Percentiles rank a stretch among this genome's conserved stretches.
These are phyloP conservation scores for Corvus cornix DNA, from an alignment of 2,113 vertebrate species.

Conservation along the genomic window DNA sequence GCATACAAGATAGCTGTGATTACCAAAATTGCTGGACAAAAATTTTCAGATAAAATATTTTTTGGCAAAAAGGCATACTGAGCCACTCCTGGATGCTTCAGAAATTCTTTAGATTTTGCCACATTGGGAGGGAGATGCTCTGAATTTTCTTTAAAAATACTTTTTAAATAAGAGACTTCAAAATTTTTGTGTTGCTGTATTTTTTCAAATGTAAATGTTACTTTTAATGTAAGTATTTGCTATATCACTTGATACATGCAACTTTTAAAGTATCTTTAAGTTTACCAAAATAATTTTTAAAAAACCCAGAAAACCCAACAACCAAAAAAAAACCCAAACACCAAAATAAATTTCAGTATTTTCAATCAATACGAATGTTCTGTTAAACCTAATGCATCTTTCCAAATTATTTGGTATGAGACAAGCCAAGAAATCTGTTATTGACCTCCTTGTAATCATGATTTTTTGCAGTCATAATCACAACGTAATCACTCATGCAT, in stretches of 20 bases:
- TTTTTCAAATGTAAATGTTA: neutral
- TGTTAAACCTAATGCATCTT: neutral
- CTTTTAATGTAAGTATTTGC: neutral
- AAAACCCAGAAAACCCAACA: neutral
- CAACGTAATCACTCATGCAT: neutral
- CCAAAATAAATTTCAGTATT: neutral
- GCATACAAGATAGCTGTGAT: neutral
- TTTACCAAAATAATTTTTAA: neutral
- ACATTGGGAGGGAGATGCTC: fast-evolving
- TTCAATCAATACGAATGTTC: neutral
- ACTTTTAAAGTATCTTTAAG: neutral
- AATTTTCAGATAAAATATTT: neutral
- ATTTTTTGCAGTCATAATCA: neutral
- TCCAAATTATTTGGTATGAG: neutral
- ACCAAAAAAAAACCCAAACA: neutral
- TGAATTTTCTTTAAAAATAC: neutral
- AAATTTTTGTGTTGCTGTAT: neutral
- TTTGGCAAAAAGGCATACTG: neutral
- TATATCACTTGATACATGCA: neutral
- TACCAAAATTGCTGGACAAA: neutral
- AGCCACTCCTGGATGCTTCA: neutral
- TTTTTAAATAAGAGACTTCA: neutral
- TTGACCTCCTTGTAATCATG: neutral
- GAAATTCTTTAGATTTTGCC: neutral
- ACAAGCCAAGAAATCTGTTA: neutral